Evolutionary conservation across 2,797 vertebrate genomes (phyloP).

Genomic region (Chiroxiphia lanceolata): DNA sequence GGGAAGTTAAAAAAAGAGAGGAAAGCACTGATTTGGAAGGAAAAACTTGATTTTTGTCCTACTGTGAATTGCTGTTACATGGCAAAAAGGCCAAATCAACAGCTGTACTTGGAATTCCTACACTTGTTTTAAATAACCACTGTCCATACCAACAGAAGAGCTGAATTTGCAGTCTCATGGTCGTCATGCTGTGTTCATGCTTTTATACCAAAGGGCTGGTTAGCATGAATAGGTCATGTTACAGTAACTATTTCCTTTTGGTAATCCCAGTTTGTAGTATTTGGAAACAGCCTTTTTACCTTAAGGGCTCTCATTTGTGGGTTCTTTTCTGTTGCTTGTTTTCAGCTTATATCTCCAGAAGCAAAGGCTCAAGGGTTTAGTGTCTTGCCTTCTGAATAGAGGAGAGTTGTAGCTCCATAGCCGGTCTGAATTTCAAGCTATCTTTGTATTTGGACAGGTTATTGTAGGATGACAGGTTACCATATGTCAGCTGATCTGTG

Average conservation of each 20-base stretch:
- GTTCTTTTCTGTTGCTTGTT: not conserved
- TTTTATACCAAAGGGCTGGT: not conserved
- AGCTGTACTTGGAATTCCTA: not conserved
- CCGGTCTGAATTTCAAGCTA: not conserved
- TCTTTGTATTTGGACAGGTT: constrained; percentile 43
- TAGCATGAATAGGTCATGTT: not conserved
- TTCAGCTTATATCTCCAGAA: not conserved
- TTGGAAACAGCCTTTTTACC: not conserved
- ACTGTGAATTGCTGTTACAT: not conserved
- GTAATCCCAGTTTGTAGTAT: not conserved
- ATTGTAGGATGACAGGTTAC: constrained; percentile 51
- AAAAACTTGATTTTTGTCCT: not conserved
- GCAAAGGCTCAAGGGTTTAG: not conserved
- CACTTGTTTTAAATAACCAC: not conserved
- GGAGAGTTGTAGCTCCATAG: not conserved
- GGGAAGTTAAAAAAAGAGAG: not conserved
- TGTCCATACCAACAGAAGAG: not conserved
- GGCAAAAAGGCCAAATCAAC: not conserved
- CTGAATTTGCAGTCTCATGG: not conserved
- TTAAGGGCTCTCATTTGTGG: not conserved
- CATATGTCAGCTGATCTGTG: constrained; percentile 60
- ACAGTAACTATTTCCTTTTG: constrained; percentile 22
- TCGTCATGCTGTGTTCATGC: not conserved
- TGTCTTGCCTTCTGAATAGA: not conserved
- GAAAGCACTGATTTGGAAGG: not conserved